phyloP scores from a whole-genome alignment of 2,888 invertebrate genomes.

The Mactromeris polynyma region DNA sequence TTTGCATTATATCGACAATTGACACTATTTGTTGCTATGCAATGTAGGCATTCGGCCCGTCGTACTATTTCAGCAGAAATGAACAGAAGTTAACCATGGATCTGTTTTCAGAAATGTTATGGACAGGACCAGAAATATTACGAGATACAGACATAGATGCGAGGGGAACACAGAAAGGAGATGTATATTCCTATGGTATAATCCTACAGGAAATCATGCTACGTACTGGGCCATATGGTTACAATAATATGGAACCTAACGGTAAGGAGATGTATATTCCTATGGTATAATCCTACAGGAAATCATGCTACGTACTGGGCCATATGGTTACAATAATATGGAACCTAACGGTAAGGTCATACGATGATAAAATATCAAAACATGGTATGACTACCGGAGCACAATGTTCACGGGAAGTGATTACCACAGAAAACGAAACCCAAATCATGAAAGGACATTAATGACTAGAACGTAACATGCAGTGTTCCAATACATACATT shows the following conservation, averaged over 20 bases:
- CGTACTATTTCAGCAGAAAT: too few species aligned
- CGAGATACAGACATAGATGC: conserved; percentile 54
- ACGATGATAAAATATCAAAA: background rate
- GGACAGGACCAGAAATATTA: conserved; percentile 83
- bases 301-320: conserved; percentile 74
- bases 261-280: conserved; percentile 82
- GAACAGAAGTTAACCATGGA: too few species aligned
- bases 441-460: too few species aligned
- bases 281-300: conserved; percentile 83
- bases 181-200: conserved; percentile 82
- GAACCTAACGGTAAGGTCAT: conserved; percentile 61
- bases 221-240: conserved; percentile 75
- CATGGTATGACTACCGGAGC: too few species aligned
- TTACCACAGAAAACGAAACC: too few species aligned
- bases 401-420: too few species aligned
- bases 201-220: conserved; percentile 81
- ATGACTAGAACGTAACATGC: too few species aligned
- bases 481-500: too few species aligned
- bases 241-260: conserved; percentile 71
- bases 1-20: too few species aligned
- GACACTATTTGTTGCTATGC: too few species aligned
- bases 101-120: conserved; percentile 68
- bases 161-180: conserved; percentile 77
- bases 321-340: conserved; percentile 72
- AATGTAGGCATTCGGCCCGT: too few species aligned